Conservation (phyloP, 2,888 invertebrate genomes). For the Synanthedon vespiformis region DNA sequence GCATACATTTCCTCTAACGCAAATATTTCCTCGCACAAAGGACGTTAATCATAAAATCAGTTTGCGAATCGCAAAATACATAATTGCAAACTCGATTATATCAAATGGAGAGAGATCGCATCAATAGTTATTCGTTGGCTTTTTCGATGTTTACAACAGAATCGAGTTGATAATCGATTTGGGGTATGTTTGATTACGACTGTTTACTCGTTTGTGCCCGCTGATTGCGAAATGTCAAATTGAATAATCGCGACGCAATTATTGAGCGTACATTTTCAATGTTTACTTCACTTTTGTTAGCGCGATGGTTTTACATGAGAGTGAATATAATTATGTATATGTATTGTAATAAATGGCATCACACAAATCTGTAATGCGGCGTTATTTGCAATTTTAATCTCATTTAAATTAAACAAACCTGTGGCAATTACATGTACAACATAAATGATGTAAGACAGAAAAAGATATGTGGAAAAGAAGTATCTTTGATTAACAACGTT, state of each 20-base stretch:
- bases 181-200: slow-evolving; percentile 46
- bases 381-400: no score
- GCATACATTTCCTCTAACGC: no score
- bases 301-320: slow-evolving; percentile 25
- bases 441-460: no score
- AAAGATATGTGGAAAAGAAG: no score
- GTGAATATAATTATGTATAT: no score
- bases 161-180: slow-evolving; percentile 57
- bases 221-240: slow-evolving; percentile 66
- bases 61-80: no score
- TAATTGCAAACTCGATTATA: neutral
- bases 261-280: slow-evolving; percentile 40
- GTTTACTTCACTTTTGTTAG: slow-evolving; percentile 38
- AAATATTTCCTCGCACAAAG: no score
- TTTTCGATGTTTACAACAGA: slow-evolving; percentile 8
- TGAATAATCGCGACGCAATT: slow-evolving; percentile 61
- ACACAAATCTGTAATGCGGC: neutral
- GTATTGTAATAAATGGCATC: neutral
- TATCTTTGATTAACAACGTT: no score
- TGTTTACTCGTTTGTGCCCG: slow-evolving; percentile 62
- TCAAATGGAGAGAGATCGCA: neutral
- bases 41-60: no score
- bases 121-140: neutral
- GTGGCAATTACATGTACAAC: no score
- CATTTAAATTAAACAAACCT: no score